Base-by-base conservation (phyloP, 2,797 vertebrate genomes). In the Pantherophis vulpinus region DNA sequence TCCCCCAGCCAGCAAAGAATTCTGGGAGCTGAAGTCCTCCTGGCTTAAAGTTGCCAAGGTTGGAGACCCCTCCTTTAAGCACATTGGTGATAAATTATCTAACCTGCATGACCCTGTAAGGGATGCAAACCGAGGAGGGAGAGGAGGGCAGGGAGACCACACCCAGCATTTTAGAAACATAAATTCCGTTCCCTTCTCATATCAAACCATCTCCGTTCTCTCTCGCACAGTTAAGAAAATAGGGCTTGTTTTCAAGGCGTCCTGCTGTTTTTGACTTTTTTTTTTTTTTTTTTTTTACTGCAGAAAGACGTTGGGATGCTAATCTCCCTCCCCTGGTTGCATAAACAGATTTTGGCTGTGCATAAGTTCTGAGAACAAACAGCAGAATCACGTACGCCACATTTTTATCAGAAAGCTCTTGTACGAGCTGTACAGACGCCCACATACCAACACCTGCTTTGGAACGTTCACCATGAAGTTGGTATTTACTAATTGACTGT, bases 1-100 rank as follows among this genome's bases (percentile, higher is more conserved):
- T 54, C 10, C 51, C 51, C 51, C 51, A 54, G 51, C 51, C 51
- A 54, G 51, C 51, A 54, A 54, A 54, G 51, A 54, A 54, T 54
- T 54, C 9, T 10, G 51, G 51, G 51, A 54, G 51, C 51, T 9
- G 51, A 54, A 54, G 51, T 54, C 9, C 51, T 54, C 51, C 51
- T 54, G 1, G 51, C 51, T 54, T 54, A 54, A 54, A 54, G 51
- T 54, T 54, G 51, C 51, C 51, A 54, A 54, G 51, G 51, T 54
- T 54, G 51, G 51, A 54, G 51, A 54, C 51, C 51, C 51, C 51
- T 54, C 8, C 88, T 87, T 95, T 91, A 87, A 96, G 95, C 25
- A 87, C 13, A 86, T 16, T 92, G 87, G 88, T 11, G 92, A 58
- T 37, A 93, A 83, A 66, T 55, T 23, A 86, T n/a, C n/a, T n/a